These are phyloP conservation scores for Platichthys flesus DNA, from an alignment of 2,113 vertebrate genomes.

Conservation along the genomic window DNA sequence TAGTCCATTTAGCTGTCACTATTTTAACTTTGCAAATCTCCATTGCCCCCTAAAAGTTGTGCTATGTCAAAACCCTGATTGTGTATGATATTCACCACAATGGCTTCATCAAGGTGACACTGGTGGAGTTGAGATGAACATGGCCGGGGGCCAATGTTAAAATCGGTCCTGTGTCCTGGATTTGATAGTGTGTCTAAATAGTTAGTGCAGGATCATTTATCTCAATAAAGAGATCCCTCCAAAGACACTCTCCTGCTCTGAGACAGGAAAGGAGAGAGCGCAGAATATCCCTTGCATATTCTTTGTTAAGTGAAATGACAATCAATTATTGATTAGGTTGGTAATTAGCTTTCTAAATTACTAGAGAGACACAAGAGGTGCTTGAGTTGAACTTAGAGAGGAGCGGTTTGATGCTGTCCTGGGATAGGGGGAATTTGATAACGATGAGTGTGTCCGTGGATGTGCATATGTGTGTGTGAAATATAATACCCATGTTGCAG, in stretches of 20 bases:
- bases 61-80: conserved; percentile 14
- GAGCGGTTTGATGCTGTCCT: not conserved
- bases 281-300: conserved; percentile 43
- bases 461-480: not conserved
- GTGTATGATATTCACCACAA: conserved; percentile 21
- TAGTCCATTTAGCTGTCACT: too few species aligned
- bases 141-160: conserved; percentile 37
- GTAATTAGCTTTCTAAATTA: not conserved
- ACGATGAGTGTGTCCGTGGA: not conserved
- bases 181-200: conserved; percentile 53
- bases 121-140: conserved; percentile 21
- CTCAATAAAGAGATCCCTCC: conserved; percentile 49
- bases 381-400: not conserved
- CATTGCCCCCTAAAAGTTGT: not conserved
- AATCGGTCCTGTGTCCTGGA: conserved; percentile 40
- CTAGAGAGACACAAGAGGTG: not conserved
- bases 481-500: not conserved
- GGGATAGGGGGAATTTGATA: conserved; percentile 4
- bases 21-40: not conserved
- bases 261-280: not conserved
- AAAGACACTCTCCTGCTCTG: conserved; percentile 30
- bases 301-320: conserved; percentile 44
- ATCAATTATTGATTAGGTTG: conserved; percentile 1
- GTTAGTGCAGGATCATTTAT: conserved; percentile 53
- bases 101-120: conserved; percentile 63